Conservation (phyloP, 2,113 vertebrate species). For the Phocoena phocoena region DNA sequence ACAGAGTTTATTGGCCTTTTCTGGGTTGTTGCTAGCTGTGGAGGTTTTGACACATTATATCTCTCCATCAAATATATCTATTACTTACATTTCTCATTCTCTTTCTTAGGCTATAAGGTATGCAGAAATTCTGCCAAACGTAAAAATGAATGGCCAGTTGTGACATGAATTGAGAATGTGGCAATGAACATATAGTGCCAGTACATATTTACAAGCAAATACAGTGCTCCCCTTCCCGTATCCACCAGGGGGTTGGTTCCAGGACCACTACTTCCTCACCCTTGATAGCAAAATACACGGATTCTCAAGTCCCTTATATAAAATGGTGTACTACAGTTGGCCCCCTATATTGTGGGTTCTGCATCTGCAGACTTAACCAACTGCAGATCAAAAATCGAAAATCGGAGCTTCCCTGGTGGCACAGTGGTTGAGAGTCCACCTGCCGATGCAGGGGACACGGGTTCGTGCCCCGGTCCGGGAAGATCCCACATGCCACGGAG, state of each 20-base stretch:
- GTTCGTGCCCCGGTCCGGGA: no score
- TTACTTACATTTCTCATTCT: not conserved
- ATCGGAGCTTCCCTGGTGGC: no score
- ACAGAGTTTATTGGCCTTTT: not conserved
- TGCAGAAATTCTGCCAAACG: slow-evolving; percentile 14
- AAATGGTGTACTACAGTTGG: not conserved
- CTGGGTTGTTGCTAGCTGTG: not conserved
- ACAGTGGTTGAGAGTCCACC: no score
- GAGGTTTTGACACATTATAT: not conserved
- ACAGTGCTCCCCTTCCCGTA: not conserved
- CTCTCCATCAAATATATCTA: not conserved
- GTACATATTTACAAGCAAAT: not conserved
- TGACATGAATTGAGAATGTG: slow-evolving; percentile 27
- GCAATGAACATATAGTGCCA: not conserved
- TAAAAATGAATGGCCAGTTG: slow-evolving; percentile 47
- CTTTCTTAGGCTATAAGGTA: not conserved
- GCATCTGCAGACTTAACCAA: not conserved
- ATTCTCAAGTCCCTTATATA: not conserved
- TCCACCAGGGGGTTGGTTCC: not conserved
- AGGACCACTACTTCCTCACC: not conserved
- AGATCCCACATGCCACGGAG: no score
- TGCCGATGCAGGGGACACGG: no score
- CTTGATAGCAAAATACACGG: not conserved
- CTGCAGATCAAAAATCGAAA: not conserved
- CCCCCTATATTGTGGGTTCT: not conserved